Evolutionary conservation across 1,140 invertebrate genomes (phyloP), one percentile per base, ranked within the genome.

Genomic region (Aphaenogaster rudis): DNA sequence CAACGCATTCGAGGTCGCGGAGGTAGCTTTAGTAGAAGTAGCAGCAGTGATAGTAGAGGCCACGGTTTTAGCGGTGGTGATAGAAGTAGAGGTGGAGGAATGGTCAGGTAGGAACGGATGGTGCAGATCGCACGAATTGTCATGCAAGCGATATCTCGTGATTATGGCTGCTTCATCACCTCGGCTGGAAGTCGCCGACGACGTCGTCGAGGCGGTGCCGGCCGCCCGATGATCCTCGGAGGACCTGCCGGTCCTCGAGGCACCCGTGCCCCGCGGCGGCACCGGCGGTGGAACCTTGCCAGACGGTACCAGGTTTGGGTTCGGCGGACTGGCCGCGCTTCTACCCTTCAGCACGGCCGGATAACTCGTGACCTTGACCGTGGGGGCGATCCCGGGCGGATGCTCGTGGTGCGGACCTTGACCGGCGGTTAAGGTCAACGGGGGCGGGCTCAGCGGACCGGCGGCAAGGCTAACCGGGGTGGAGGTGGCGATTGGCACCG

Each of bases 201-300:
- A 91, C 48, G 85, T 87, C 21, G 91, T 88, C 48, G 90, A 87
- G n/a, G 87, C 79, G 61, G 66, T 82, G 86, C 71, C 87, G 7
- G 66, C 80, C 50, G 81, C 81, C 42, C 87, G 88, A 63, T 90
- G 87, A 15, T 90, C 88, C 85, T 90, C 88, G 63, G 89, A 87
- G 87, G 71, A 91, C 86, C 82, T 84, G 54, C 63, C 80, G 66
- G 42, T 80, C 76, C 80, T 94, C 88, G 90, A 88, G 17, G 76
- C 54, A 82, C 87, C 92, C 86, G 86, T 92, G 78, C 98, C 97
- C 82, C 97, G 95, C 4, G 97, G 98, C 45, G 98, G 98, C 21
- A 98, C 97, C 15, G 98, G 98, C 39, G 98, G 98, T 9, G 97
- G 97, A 5, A 98, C 96, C 92, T 97, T 97, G 85, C 94, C 93